phyloP scores from a whole-genome alignment of 2,113 vertebrate species.

The Corydoras sp. region DNA sequence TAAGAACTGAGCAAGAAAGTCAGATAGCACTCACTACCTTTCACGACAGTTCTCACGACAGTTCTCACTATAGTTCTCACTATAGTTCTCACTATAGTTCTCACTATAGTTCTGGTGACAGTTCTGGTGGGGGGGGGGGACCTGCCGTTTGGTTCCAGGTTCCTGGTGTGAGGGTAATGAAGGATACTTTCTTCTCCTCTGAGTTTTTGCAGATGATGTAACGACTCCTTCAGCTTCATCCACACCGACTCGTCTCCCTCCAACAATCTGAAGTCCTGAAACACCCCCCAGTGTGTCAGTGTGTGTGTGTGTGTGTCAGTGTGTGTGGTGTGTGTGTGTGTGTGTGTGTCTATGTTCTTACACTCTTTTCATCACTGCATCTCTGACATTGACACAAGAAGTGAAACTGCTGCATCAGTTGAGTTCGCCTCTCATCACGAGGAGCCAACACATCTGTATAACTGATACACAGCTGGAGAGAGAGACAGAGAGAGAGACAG shows the following conservation, averaged over 20 bases:
- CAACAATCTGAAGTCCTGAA: slow-evolving; percentile 75
- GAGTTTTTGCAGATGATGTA: slow-evolving; percentile 62
- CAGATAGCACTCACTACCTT: no score
- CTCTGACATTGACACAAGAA: slow-evolving; percentile 73
- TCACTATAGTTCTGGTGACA: no score
- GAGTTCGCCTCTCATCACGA: slow-evolving; percentile 64
- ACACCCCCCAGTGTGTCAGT: not conserved
- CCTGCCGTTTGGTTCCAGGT: no score
- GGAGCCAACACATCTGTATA: slow-evolving; percentile 75
- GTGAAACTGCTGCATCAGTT: slow-evolving; percentile 73
- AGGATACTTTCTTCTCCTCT: slow-evolving; percentile 75
- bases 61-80: no score
- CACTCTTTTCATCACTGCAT: slow-evolving; percentile 71
- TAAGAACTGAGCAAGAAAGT: no score
- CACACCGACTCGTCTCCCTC: slow-evolving; percentile 64
- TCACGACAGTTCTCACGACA: no score
- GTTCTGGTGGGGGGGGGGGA: no score
- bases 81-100: no score
- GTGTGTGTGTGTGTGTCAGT: not conserved
- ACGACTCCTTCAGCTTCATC: slow-evolving; percentile 62
- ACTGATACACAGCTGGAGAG: slow-evolving; percentile 76
- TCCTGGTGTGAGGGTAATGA: slow-evolving; percentile 24
- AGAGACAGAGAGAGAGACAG: no score
- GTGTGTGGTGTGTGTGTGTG: not conserved
- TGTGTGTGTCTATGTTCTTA: slow-evolving; percentile 39